A percentile compares a stretch with the other conserved stretches of the same genome.
Conservation (phyloP, 2,888 invertebrate species). For the Sturmia bella region DNA sequence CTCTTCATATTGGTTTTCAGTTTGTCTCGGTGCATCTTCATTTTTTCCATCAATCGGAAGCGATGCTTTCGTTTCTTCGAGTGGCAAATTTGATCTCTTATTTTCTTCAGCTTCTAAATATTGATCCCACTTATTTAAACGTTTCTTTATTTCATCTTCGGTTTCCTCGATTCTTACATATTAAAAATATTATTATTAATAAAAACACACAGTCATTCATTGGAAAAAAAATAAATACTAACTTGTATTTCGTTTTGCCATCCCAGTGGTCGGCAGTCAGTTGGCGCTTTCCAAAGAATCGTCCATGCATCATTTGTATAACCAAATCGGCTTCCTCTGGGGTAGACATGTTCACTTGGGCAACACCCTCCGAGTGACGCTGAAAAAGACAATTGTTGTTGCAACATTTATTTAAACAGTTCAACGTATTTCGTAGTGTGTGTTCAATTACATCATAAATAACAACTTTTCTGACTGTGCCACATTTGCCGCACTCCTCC, state of each 20-base stretch:
- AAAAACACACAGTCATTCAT: neutral
- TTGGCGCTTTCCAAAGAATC: slow-evolving; percentile 94
- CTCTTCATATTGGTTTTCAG: neutral
- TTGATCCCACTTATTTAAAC: slow-evolving; percentile 93
- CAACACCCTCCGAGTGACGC: slow-evolving; percentile 97
- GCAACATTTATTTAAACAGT: neutral
- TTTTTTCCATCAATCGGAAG: neutral
- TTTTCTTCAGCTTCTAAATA: slow-evolving; percentile 85
- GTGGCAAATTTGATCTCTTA: slow-evolving; percentile 47
- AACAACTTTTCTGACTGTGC: slow-evolving; percentile 94
- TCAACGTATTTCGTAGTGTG: too few species aligned
- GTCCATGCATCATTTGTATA: slow-evolving; percentile 91
- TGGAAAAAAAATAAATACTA: slow-evolving; percentile 71
- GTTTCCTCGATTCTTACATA: slow-evolving; percentile 90
- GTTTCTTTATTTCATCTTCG: slow-evolving; percentile 90
- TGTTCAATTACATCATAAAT: slow-evolving; percentile 90
- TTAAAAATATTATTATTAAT: neutral
- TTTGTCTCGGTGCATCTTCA: neutral
- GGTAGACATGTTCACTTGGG: slow-evolving; percentile 93
- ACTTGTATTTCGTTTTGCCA: slow-evolving; percentile 95
- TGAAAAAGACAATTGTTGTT: slow-evolving; percentile 76
- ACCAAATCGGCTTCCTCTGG: slow-evolving; percentile 96
- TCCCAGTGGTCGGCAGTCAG: slow-evolving; percentile 96
- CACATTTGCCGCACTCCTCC: slow-evolving; percentile 94
- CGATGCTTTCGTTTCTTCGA: slow-evolving; percentile 11